Evolutionary conservation across 2,797 vertebrate genomes (phyloP), one percentile per base, ranked within the genome.

Genomic region (Heterohyrax brucei): DNA sequence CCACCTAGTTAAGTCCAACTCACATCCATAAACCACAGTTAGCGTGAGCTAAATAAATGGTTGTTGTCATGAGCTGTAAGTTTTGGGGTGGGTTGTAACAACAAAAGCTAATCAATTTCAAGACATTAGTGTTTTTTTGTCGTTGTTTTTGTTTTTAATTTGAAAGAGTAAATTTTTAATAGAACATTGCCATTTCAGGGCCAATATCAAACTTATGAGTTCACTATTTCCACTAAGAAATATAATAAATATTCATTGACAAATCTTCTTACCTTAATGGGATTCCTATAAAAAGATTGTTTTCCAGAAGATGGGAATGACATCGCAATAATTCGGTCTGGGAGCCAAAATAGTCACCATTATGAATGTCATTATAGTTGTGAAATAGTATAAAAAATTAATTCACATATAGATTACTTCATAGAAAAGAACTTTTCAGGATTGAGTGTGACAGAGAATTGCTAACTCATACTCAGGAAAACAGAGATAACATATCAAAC

Each of bases 301-400:
- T 99, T 99, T 96, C 99, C 99, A 96, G 99, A 99, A 59, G 99
- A 99, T 10, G 99, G 99, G 96, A 99, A 99, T 4, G 99, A 99
- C 99, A 99, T 99, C 64, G 99, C 99, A 96, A 99, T 99, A 96
- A 99, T 99, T 50, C 99, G 99, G 76, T 99, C 99, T 99, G 96
- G 77, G 95, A 96, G 94, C 64, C 53, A 97, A 91, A 97, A 84
- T 10, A 46, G 61, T 75, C 7, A n/a, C 13, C 59, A 75, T 87
- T 91, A 94, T 7, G 3, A 84, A 76, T 28, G 13, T 91, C 4
- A 44, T 59, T 59, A 75, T 1, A 93, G 72, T 93, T 68, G 33
- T n/a, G 33, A 87, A 82, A 89, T 24, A 62, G 81, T 33, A 53
- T 33, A 59, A 1, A 59, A 85, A 87, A 59, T 7, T 83, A 68